Base-by-base conservation (phyloP, 2,888 invertebrate genomes). In the Stomorhina lunata region DNA sequence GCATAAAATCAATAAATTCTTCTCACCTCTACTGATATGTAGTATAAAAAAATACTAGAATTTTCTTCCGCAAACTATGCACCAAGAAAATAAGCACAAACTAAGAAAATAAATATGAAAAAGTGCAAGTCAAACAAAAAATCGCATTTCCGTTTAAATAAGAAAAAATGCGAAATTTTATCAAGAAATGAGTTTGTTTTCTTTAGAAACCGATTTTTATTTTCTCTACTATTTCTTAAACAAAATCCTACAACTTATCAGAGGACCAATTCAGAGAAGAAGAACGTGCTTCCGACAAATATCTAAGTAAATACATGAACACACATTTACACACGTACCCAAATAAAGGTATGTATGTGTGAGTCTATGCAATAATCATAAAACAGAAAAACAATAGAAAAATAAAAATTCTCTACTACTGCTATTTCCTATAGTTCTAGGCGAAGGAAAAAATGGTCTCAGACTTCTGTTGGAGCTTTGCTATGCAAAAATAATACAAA, bases 81-180 rank as follows among this genome's bases (percentile, higher is more conserved):
- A n/a, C n/a, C n/a, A n/a, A n/a, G n/a, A n/a, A n/a, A n/a, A n/a
- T n/a, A n/a, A n/a, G 48, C 4, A 27, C 25, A 9, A 27, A 63
- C 15, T 15, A 10, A n/a, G 10, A 68, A 40, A 4, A 32, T 25
- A 43, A 20, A 32, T 17, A 59, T 4, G 29, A 59, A 53, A 17
- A 55, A 40, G 32, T 29, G 43, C 43, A 59, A 72, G 25, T 53
- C 43, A 43, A 43, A n/a, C 48, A 71, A 32, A 37, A 77, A 72
- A 73, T 68, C 48, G 37, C 40, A 68, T 69, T 78, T 81, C 53
- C 66, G 45, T 57, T 77, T 43, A 59, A 34, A 29, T 45, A n/a
- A 37, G 5, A 27, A 55, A 20, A 57, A 55, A n/a, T 45, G 40
- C 20, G 29, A 66, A 76, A 81, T 37, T 32, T 77, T 32, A 20